These are phyloP conservation scores for Heliornis fulica DNA, from an alignment of 2,113 vertebrate species.

Conservation along the genomic window DNA sequence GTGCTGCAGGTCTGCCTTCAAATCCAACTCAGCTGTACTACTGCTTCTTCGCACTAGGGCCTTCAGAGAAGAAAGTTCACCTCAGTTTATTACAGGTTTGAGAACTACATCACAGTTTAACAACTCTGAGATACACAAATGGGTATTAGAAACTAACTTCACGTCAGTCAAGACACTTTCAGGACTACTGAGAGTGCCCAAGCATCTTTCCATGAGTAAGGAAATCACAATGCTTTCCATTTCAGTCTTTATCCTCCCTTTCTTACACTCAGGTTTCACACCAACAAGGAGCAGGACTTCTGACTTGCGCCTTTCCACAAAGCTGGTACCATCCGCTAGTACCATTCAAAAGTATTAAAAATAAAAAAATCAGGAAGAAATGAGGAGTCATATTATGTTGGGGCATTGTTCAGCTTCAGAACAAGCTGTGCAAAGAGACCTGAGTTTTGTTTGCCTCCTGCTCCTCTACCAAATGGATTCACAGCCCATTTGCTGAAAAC, in stretches of 20 bases:
- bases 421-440: neutral
- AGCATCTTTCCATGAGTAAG: neutral
- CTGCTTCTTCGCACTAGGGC: constrained; percentile 82
- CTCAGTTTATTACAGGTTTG: neutral
- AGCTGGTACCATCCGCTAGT: neutral
- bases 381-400: neutral
- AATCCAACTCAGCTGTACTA: constrained; percentile 84
- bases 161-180: neutral
- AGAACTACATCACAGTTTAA: neutral
- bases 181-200: neutral
- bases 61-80: constrained; percentile 60
- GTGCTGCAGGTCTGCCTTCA: constrained; percentile 72
- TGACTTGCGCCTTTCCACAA: neutral
- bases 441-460: neutral
- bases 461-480: neutral
- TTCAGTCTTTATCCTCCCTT: neutral
- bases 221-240: neutral
- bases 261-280: neutral
- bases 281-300: neutral
- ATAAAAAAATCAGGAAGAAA: neutral
- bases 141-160: neutral
- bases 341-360: neutral
- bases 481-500: neutral
- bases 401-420: neutral
- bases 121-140: neutral